These are phyloP conservation scores for Leptinotarsa rubiginosa DNA, from an alignment of 2,888 invertebrate species.

Conservation along the genomic window DNA sequence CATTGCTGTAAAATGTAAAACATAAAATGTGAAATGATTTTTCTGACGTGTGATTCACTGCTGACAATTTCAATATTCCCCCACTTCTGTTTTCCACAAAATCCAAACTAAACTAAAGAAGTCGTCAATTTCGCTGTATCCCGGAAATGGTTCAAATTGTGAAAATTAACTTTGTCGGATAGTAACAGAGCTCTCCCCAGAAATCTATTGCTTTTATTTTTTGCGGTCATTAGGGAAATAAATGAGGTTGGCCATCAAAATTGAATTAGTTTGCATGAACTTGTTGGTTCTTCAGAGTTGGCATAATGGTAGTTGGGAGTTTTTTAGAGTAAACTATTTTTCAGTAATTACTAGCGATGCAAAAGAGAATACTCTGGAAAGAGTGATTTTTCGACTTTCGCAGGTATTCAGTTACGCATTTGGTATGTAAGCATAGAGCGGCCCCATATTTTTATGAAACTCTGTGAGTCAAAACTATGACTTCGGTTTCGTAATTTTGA, in stretches of 20 bases:
- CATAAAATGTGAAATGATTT: too few relatives aligned
- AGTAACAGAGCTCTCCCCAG: background rate
- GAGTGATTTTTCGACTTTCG: too few relatives aligned
- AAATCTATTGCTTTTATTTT: background rate
- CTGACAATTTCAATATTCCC: background rate
- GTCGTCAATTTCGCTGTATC: background rate
- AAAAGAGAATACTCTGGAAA: too few relatives aligned
- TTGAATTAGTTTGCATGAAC: background rate
- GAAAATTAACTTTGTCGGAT: background rate
- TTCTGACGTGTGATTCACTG: too few relatives aligned
- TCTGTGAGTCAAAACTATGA: too few relatives aligned
- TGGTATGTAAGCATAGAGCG: too few relatives aligned
- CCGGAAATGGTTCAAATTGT: background rate
- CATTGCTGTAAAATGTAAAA: too few relatives aligned
- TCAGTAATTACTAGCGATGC: too few relatives aligned
- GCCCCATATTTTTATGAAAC: too few relatives aligned
- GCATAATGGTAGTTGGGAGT: background rate
- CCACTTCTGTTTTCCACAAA: background rate
- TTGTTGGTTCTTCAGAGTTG: background rate
- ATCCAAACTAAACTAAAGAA: background rate
- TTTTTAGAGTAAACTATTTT: background rate
- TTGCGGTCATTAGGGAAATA: background rate
- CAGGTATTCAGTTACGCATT: too few relatives aligned
- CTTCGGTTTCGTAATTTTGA: too few relatives aligned
- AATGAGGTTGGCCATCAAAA: constrained; percentile 4